Percentiles rank a stretch among this genome's conserved stretches.
Conservation (phyloP, 2,113 vertebrate species). For the Cyanoramphus novaezelandiae region DNA sequence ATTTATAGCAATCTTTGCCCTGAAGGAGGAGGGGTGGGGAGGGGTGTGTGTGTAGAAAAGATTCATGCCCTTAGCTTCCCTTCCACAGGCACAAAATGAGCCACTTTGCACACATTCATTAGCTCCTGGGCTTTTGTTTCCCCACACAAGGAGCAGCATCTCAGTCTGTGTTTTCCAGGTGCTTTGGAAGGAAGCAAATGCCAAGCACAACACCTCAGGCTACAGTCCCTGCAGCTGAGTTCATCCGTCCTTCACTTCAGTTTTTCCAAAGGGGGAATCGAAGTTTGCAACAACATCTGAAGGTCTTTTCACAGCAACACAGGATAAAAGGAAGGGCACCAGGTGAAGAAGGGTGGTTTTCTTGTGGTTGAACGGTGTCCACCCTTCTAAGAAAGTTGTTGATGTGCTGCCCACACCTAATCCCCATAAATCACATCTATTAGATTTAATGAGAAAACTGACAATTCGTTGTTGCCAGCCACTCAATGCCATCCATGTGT, state of each 20-base stretch:
- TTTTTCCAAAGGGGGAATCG: neutral
- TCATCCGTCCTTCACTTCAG: rapidly evolving
- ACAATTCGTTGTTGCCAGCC: neutral
- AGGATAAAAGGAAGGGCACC: neutral
- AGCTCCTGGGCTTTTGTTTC: neutral
- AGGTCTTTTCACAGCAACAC: neutral
- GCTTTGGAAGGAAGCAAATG: neutral
- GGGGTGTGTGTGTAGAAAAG: neutral
- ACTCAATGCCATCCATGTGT: neutral
- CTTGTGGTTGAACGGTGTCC: neutral
- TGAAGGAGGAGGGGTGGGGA: neutral
- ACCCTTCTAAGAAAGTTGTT: neutral
- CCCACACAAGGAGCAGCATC: neutral
- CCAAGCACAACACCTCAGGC: rapidly evolving
- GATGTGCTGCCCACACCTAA: neutral
- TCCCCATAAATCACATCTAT: neutral
- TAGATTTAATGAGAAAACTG: neutral
- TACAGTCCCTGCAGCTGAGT: neutral
- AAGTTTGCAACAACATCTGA: neutral
- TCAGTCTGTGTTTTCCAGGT: neutral
- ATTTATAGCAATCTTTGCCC: neutral
- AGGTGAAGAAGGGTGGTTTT: neutral
- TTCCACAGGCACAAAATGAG: neutral
- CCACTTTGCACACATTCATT: neutral
- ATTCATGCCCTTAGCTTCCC: rapidly evolving